Evolutionary conservation across 2,113 vertebrate species (phyloP).

Genomic region (Gadus chalcogrammus): DNA sequence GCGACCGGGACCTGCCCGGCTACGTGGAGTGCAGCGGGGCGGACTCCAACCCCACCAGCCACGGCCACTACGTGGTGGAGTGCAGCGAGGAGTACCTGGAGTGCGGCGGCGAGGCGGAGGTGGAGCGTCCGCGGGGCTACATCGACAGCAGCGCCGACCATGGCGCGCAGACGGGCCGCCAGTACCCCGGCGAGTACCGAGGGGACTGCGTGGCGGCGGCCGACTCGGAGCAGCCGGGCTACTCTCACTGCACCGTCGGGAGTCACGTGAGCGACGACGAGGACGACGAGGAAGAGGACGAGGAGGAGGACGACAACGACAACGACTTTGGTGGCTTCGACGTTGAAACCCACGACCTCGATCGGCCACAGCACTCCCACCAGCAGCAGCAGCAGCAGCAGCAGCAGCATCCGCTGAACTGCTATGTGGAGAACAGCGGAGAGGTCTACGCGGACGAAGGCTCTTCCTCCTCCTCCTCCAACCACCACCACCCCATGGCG

Average conservation of each 20-base stretch:
- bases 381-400: conserved; percentile 71
- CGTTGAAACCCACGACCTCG: conserved; percentile 64
- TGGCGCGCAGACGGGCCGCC: conserved; percentile 49
- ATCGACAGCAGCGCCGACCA: conserved; percentile 73
- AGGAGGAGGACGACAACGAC: conserved; percentile 25
- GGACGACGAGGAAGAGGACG: conserved; percentile 25
- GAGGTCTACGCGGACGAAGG: conserved; percentile 67
- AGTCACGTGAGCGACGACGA: conserved; percentile 49
- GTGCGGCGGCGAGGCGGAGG: conserved; percentile 43
- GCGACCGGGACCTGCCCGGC: conserved; percentile 65
- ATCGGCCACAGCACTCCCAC: conserved; percentile 59
- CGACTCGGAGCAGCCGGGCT: conserved; percentile 64
- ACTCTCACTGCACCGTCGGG: conserved; percentile 52
- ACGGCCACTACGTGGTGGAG: conserved; percentile 65
- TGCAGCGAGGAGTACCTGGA: conserved; percentile 66
- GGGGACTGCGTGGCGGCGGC: conserved; percentile 54
- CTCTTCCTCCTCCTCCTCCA: conserved; percentile 59
- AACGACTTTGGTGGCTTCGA: conserved; percentile 25
- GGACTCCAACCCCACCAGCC: conserved; percentile 56
- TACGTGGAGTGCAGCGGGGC: conserved; percentile 73
- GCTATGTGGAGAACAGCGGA: conserved; percentile 66
- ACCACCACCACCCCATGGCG: conserved; percentile 65
- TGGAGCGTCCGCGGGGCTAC: conserved; percentile 56
- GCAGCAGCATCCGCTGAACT: conserved; percentile 32
- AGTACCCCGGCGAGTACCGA: conserved; percentile 46